These are phyloP conservation scores for Pyrocephalus nanus DNA, from an alignment of 2,797 vertebrate species.

Conservation along the genomic window DNA sequence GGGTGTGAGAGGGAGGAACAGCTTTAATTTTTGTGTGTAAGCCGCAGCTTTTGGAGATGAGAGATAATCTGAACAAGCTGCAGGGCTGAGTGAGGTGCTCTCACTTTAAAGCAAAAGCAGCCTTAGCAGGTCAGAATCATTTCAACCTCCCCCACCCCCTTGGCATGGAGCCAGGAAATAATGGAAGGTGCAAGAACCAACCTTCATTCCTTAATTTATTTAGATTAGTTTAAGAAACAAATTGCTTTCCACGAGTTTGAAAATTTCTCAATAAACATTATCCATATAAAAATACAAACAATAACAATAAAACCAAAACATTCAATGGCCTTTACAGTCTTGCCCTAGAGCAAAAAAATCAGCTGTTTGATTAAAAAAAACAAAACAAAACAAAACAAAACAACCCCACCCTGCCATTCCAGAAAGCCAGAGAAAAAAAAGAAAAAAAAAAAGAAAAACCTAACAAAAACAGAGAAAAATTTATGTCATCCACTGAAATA, in stretches of 20 bases:
- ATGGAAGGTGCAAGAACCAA: neutral
- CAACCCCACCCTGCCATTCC: neutral
- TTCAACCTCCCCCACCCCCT: neutral
- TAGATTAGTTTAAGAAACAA: neutral
- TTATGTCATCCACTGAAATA: neutral
- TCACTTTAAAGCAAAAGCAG: neutral
- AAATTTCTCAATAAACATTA: neutral
- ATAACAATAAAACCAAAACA: neutral
- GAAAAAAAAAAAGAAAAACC: neutral
- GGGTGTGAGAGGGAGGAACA: neutral
- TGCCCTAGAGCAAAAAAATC: neutral
- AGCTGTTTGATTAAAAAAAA: neutral
- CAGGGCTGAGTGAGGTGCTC: neutral
- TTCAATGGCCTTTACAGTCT: neutral
- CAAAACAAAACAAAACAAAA: neutral
- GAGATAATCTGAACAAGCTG: neutral
- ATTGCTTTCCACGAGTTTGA: neutral
- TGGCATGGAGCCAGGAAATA: neutral
- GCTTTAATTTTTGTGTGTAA: neutral
- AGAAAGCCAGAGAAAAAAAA: neutral
- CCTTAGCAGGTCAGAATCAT: neutral
- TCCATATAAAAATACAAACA: slow-evolving; percentile 32
- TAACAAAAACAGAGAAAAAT: neutral
- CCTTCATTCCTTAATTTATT: slow-evolving; percentile 38
- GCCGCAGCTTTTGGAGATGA: neutral